Conservation (phyloP, 2,888 invertebrate species). For the Chrysina gloriosa region DNA sequence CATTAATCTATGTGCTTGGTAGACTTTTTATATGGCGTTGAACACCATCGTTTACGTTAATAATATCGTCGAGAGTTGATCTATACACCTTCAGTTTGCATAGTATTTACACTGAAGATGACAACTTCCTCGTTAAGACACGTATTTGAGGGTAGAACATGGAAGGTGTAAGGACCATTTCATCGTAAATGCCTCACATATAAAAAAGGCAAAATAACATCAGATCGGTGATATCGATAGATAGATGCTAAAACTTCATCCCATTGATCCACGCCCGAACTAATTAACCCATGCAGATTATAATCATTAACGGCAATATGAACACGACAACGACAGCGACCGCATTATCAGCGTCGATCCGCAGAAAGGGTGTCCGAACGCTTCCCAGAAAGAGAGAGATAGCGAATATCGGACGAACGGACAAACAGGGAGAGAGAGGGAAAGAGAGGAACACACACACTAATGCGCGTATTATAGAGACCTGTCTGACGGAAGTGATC, state of each 20-base stretch:
- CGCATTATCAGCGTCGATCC: slow-evolving; percentile 8
- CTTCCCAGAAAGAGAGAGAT: background rate
- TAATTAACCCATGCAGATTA: slow-evolving; percentile 11
- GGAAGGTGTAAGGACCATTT: too few species aligned
- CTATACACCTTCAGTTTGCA: too few species aligned
- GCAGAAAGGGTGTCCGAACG: background rate
- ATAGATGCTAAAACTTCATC: background rate
- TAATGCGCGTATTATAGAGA: slow-evolving; percentile 40
- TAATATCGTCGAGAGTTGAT: too few species aligned
- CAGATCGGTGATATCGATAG: too few species aligned
- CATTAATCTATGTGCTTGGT: too few species aligned
- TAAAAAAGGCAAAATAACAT: too few species aligned
- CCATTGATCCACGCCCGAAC: background rate
- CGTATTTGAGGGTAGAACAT: too few species aligned
- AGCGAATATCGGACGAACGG: background rate
- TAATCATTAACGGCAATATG: slow-evolving; percentile 29
- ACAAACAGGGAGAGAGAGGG: background rate
- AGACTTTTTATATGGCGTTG: too few species aligned
- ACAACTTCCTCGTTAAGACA: too few species aligned
- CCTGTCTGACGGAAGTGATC: slow-evolving; percentile 52
- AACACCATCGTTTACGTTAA: too few species aligned
- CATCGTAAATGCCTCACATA: too few species aligned
- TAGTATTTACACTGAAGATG: too few species aligned
- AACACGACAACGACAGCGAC: slow-evolving; percentile 15
- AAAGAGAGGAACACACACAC: background rate